Evolutionary conservation across 2,888 invertebrate species (phyloP).

Genomic region (Elgonia sp.): DNA sequence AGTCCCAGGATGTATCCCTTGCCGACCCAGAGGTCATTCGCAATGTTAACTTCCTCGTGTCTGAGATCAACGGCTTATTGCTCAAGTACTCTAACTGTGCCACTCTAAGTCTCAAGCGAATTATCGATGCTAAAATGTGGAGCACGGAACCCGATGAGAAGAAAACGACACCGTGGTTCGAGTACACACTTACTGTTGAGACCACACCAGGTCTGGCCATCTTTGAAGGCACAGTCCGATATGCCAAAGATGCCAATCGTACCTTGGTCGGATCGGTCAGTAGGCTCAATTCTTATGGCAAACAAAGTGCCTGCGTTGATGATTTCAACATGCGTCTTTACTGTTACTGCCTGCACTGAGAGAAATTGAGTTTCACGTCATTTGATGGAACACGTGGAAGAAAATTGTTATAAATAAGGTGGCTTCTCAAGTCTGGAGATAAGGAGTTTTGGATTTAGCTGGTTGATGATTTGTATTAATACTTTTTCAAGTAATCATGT

Average conservation of each 20-base stretch:
- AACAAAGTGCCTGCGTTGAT: constrained; percentile 92
- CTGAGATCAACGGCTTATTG: constrained; percentile 90
- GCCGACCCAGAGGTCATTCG: constrained; percentile 88
- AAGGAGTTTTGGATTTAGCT: too few relatives aligned
- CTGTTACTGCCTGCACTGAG: constrained; percentile 89
- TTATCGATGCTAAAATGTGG: constrained; percentile 90
- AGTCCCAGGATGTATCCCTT: constrained; percentile 88
- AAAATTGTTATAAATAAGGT: too few relatives aligned
- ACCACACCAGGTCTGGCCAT: constrained; percentile 91
- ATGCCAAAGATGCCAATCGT: constrained; percentile 83
- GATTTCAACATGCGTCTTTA: constrained; percentile 93
- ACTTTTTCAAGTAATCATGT: too few relatives aligned
- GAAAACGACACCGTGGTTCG: constrained; percentile 87
- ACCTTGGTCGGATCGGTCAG: constrained; percentile 92
- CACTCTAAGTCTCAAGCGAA: constrained; percentile 88
- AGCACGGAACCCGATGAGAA: constrained; percentile 68
- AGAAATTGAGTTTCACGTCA: too few relatives aligned
- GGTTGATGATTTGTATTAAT: too few relatives aligned
- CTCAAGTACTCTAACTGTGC: constrained; percentile 90
- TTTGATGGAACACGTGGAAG: too few relatives aligned
- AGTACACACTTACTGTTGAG: constrained; percentile 90
- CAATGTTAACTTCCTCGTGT: constrained; percentile 89
- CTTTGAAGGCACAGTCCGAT: constrained; percentile 93
- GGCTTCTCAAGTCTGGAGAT: too few relatives aligned
- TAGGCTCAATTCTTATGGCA: constrained; percentile 93